Evolutionary conservation across 2,797 vertebrate species (phyloP), one percentile per base, ranked within the genome.

Genomic region (Crax fasciolata): DNA sequence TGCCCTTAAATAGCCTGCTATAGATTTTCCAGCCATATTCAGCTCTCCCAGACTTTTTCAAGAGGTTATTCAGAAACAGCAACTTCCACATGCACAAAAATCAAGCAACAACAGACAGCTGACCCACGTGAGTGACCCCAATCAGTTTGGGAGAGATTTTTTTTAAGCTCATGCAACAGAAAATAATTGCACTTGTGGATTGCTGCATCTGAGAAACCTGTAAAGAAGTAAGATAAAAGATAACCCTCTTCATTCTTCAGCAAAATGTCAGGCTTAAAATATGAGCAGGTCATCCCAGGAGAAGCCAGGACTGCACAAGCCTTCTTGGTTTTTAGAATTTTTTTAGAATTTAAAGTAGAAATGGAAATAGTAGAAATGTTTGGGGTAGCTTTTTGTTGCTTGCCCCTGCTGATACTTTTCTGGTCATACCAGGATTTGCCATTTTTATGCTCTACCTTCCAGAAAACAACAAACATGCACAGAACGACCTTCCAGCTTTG

Each of bases 191-290:
- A 44, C 48, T 65, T 5, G 35, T 58, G 57, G 93, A 96, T 71
- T 80, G 77, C 55, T 95, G 55, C 44, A 44, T 75, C 78, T 18
- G 32, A 95, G 73, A 96, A 96, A 95, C 13, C 51, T 51, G 57
- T 44, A 80, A 52, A 35, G 62, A 73, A 84, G 12, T 2, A 65
- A 14, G 28, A 17, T 3, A 49, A 11, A 13, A 58, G 15, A 66
- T 8, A 75, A 48, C 17, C 4, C 24, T 76, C 78, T 62, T 20
- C n/a, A 35, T 39, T 89, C 27, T 54, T 46, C 13, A 89, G 30
- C 32, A 55, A 90, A 90, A 91, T 5, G 17, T 49, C 32, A 20
- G 74, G 52, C 8, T 38, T 49, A 58, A 52, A 41, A 35, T 14
- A 35, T 35, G 8, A 43, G 6, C 32, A 74, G 28, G 55, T 59